These are phyloP conservation scores for Laupala kohalensis DNA, from an alignment of 1,140 invertebrate genomes.

Conservation along the genomic window DNA sequence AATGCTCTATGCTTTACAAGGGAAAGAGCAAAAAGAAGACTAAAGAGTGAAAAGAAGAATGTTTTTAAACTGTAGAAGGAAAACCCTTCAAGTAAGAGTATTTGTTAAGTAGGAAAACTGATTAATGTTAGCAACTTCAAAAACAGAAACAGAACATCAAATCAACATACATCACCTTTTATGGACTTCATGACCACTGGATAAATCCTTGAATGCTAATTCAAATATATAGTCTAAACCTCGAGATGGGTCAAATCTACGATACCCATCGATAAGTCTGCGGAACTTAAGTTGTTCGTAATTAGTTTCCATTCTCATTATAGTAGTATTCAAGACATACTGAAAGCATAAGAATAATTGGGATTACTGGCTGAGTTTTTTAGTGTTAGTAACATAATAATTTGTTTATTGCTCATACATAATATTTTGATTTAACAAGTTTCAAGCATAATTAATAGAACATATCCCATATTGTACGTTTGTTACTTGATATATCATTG, in stretches of 20 bases:
- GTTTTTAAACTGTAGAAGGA: too few species aligned
- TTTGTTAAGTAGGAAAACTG: not conserved
- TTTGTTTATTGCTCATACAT: too few species aligned
- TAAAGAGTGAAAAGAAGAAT: not conserved
- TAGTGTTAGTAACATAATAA: too few species aligned
- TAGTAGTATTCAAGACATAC: slow-evolving; percentile 44
- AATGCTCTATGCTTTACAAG: not conserved
- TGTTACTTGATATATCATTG: too few species aligned
- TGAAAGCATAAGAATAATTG: too few species aligned
- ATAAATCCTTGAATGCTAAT: slow-evolving; percentile 38
- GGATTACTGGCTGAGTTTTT: too few species aligned
- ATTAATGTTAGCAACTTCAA: not conserved
- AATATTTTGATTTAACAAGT: too few species aligned
- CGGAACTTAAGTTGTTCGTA: slow-evolving; percentile 36
- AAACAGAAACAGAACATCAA: not conserved
- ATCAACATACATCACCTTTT: slow-evolving; percentile 24
- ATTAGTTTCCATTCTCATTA: slow-evolving; percentile 39
- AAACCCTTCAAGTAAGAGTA: too few species aligned
- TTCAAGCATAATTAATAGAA: too few species aligned
- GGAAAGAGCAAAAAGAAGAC: not conserved
- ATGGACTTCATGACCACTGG: slow-evolving; percentile 23
- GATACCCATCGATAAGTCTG: slow-evolving; percentile 64
- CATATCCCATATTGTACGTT: too few species aligned
- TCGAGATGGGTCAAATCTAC: slow-evolving; percentile 70
- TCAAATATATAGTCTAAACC: slow-evolving; percentile 83